Conservation (phyloP, 2,888 invertebrate genomes). For the Orchesellides sinensis region DNA sequence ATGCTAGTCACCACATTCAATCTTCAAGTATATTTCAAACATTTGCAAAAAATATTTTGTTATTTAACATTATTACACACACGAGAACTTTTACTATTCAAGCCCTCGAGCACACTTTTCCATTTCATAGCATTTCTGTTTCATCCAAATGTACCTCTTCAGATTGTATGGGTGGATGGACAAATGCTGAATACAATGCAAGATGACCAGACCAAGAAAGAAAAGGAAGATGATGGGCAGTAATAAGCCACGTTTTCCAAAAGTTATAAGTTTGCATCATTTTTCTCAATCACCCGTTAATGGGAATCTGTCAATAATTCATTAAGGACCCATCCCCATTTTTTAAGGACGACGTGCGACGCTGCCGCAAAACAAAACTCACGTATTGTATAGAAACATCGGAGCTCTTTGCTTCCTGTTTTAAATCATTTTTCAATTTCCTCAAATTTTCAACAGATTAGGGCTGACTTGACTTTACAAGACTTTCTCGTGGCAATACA, state of each 20-base stretch:
- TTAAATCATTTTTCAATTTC: conserved; percentile 40
- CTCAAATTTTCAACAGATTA: conserved; percentile 16
- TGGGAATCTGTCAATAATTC: conserved; percentile 53
- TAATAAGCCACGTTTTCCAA: conserved; percentile 38
- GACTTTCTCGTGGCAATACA: not conserved
- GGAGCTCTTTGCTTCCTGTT: conserved; percentile 22
- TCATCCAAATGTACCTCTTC: not conserved
- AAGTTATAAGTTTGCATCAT: conserved; percentile 23
- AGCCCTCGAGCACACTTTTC: not conserved
- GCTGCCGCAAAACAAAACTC: not conserved
- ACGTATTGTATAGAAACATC: no score
- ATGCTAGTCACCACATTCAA: not conserved
- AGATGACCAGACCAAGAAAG: conserved; percentile 1
- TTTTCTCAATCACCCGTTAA: conserved; percentile 49
- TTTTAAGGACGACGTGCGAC: not conserved
- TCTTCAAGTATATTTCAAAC: not conserved
- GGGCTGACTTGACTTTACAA: not conserved
- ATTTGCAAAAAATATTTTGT: no score
- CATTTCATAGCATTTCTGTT: not conserved
- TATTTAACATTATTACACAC: no score
- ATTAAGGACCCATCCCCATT: conserved; percentile 19
- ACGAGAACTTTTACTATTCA: no score
- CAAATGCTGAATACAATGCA: not conserved
- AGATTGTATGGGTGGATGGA: no score
- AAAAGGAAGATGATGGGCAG: conserved; percentile 25